These are phyloP conservation scores for human (Homo sapiens) DNA, from an alignment of 2,113 vertebrate species.

Conservation along the genomic window DNA sequence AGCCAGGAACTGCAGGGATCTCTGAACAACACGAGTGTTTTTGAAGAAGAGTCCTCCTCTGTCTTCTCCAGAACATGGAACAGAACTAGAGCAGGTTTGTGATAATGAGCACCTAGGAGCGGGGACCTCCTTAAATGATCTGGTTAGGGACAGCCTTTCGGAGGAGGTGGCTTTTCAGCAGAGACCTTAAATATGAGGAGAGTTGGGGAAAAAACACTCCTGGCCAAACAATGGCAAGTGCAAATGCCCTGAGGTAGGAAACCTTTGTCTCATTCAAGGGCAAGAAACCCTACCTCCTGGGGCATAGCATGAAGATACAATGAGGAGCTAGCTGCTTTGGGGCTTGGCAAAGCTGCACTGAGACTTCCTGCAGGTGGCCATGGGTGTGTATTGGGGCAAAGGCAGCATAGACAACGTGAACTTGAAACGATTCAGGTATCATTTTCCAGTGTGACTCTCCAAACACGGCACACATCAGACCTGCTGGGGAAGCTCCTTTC, in stretches of 20 bases:
- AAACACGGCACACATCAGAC: neutral
- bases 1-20: neutral
- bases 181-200: neutral
- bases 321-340: accelerated
- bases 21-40: neutral
- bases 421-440: neutral
- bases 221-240: accelerated
- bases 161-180: neutral
- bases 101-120: accelerated
- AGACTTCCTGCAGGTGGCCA: accelerated
- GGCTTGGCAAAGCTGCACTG: accelerated
- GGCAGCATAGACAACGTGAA: neutral
- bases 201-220: no score
- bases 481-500: accelerated
- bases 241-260: neutral
- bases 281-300: neutral
- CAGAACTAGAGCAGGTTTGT: accelerated
- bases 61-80: accelerated
- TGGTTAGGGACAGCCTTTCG: accelerated
- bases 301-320: accelerated
- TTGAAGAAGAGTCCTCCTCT: neutral
- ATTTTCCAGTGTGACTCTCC: neutral
- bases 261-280: accelerated
- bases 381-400: accelerated
- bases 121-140: neutral